A percentile compares a stretch with the other conserved stretches of the same genome.
Evolutionary conservation across 2,888 invertebrate species (phyloP).

Genomic region (Camponotus fellah): DNA sequence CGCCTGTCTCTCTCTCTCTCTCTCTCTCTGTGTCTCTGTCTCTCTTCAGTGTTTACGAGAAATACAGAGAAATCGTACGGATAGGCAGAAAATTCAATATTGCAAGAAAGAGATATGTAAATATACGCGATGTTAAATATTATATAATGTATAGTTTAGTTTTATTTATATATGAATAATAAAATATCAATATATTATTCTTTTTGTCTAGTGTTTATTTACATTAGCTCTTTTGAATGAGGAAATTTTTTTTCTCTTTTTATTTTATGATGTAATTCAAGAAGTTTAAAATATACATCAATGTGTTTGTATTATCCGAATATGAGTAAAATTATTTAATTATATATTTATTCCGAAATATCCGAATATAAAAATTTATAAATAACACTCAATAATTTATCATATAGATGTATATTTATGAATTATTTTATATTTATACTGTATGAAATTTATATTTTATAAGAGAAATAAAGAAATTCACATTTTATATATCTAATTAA

Average conservation of each 20-base stretch:
- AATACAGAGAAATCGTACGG: conserved; percentile 33
- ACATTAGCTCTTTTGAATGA: background rate
- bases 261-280: background rate
- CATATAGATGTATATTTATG: background rate
- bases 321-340: conserved; percentile 21
- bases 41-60: conserved; percentile 45
- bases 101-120: background rate
- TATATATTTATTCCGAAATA: too few relatives aligned
- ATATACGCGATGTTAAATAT: background rate
- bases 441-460: too few relatives aligned
- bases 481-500: background rate
- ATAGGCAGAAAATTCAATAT: conserved; percentile 7
- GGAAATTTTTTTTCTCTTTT: background rate
- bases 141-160: background rate
- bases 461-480: background rate
- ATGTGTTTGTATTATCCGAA: background rate
- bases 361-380: conserved; percentile 6
- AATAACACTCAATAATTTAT: background rate
- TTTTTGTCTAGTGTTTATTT: background rate
- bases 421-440: background rate
- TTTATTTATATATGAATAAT: background rate
- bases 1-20: conserved; percentile 19
- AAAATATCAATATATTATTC: background rate
- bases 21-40: background rate
- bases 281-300: background rate